A percentile compares a stretch with the other conserved stretches of the same genome.
Conservation (phyloP, 2,113 vertebrate species). For the Helogale parvula region DNA sequence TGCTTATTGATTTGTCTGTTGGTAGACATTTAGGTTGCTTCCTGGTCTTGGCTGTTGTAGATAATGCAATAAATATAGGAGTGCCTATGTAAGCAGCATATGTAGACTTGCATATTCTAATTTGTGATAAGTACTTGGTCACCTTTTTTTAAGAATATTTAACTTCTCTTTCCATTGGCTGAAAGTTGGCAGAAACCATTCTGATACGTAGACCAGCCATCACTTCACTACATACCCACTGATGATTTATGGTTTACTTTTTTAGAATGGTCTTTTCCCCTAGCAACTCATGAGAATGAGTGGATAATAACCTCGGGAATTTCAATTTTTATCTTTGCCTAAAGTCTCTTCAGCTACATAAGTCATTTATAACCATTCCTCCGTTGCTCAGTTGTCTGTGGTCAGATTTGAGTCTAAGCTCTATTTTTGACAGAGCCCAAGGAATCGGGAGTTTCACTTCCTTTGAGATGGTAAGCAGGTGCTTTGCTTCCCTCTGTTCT, state of each 20-base stretch:
- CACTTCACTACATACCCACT: neutral
- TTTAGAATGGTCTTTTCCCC: neutral
- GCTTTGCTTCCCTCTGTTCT: neutral
- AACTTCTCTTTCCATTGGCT: constrained; percentile 15
- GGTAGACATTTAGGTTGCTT: neutral
- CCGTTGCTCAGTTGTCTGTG: neutral
- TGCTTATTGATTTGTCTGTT: neutral
- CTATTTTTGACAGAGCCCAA: neutral
- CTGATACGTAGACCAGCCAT: neutral
- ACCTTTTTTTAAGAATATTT: constrained; percentile 61
- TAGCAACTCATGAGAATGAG: neutral
- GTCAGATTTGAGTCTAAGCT: neutral
- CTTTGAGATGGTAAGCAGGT: neutral
- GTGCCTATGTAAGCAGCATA: constrained; percentile 40
- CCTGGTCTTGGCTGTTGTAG: neutral
- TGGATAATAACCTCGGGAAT: neutral
- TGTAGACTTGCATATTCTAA: constrained; percentile 48
- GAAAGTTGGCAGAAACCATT: constrained; percentile 58
- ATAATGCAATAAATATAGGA: neutral
- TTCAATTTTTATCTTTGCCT: constrained; percentile 23
- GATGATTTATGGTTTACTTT: neutral
- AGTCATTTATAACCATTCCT: constrained; percentile 21
- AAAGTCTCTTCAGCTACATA: neutral
- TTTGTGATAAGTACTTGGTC: constrained; percentile 62
- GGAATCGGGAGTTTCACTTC: neutral